Percentiles rank a stretch among this genome's conserved stretches.
phyloP scores from a whole-genome alignment of 2,113 vertebrate species.

The Quiscalus mexicanus region DNA sequence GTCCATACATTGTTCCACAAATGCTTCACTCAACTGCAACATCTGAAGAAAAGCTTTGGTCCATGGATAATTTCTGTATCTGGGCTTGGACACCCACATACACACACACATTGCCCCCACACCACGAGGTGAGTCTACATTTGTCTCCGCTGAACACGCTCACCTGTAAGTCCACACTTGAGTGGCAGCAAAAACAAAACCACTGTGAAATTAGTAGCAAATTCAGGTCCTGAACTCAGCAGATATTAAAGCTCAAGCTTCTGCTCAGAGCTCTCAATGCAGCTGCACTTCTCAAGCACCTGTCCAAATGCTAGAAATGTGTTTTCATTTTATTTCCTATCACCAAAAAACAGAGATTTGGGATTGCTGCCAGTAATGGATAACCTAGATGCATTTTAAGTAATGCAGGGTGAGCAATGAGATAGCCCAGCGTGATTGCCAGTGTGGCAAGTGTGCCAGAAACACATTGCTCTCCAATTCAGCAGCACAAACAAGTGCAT shows the following conservation, averaged over 20 bases:
- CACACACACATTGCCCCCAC: not conserved
- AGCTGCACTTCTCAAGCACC: not conserved
- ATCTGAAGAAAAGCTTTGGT: not conserved
- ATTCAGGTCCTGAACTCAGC: not conserved
- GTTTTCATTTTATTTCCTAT: not conserved
- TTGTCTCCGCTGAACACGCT: rapidly evolving
- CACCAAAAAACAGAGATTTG: not conserved
- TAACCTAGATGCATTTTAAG: not conserved
- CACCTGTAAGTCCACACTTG: not conserved
- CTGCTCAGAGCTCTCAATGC: not conserved
- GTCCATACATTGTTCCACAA: rapidly evolving
- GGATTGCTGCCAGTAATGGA: not conserved
- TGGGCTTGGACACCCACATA: not conserved
- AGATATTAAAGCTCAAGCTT: not conserved
- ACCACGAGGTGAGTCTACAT: rapidly evolving
- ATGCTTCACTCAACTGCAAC: not conserved
- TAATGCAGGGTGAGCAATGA: rapidly evolving
- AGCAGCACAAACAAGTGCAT: not conserved
- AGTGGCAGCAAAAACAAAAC: not conserved
- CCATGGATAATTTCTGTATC: rapidly evolving
- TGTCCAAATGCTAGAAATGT: not conserved
- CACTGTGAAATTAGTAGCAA: not conserved
- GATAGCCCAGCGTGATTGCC: not conserved
- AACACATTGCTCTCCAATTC: not conserved
- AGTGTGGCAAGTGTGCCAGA: not conserved